Evolutionary conservation across 2,888 invertebrate genomes (phyloP).

Genomic region (Chloroclysta siterata): DNA sequence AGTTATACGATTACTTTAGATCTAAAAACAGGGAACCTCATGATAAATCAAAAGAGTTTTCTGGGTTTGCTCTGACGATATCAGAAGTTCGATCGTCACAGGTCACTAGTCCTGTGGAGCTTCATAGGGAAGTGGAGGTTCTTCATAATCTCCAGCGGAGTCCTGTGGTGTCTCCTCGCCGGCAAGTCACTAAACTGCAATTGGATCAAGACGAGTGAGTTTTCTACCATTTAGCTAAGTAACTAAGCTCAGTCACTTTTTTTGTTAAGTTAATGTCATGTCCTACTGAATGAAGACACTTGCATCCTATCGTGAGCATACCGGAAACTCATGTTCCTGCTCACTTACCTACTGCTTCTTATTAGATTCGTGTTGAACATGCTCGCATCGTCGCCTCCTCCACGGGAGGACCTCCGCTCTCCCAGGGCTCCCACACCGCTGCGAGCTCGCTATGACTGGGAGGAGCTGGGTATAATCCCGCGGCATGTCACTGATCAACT

Average conservation of each 20-base stretch:
- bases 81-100: constrained; percentile 69
- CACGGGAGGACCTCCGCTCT: constrained; percentile 60
- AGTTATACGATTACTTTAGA: constrained; percentile 79
- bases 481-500: constrained; percentile 86
- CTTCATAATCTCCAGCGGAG: constrained; percentile 88
- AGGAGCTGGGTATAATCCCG: constrained; percentile 86
- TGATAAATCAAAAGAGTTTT: constrained; percentile 56
- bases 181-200: constrained; percentile 69
- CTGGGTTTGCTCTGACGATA: constrained; percentile 69
- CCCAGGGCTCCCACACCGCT: constrained; percentile 67
- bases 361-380: constrained; percentile 72
- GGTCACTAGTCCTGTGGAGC: constrained; percentile 79
- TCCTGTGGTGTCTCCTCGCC: constrained; percentile 83
- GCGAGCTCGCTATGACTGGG: constrained; percentile 81
- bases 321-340: background rate
- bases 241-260: constrained; percentile 29
- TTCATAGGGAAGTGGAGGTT: constrained; percentile 88
- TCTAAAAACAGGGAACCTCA: constrained; percentile 65
- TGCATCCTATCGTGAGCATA: background rate
- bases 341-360: constrained; percentile 1
- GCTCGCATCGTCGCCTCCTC: constrained; percentile 65
- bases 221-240: constrained; percentile 10
- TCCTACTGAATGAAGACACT: too few relatives aligned
- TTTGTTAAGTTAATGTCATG: too few relatives aligned
- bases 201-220: constrained; percentile 78